Evolutionary conservation across 2,797 vertebrate species (phyloP), one percentile per base, ranked within the genome.

Genomic region (Trichosurus vulpecula): DNA sequence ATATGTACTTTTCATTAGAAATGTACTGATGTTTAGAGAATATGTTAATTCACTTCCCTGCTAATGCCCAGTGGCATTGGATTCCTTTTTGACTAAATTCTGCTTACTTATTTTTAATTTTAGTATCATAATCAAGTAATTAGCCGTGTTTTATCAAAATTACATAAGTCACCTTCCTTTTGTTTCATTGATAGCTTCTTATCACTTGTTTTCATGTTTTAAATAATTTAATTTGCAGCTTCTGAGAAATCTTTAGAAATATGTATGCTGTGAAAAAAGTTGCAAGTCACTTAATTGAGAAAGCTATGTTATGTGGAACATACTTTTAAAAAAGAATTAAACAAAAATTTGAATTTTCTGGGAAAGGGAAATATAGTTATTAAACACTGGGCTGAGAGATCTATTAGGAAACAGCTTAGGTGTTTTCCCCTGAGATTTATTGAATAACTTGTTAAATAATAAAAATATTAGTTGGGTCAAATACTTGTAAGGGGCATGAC

Each of bases 141-240:
- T 61, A 92, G n/a, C 52, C 35, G 54, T 95, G 54, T 95, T 90
- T 92, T 94, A 31, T 54, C 96, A 97, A 97, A 97, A 97, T 95
- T 97, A 95, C 52, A 95, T 54, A 96, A 92, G 57, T 96, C 93
- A 94, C 93, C 93, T 98, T 90, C 94, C 22, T 52, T 92, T 95
- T 96, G 54, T 96, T 74, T 97, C 89, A 97, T 47, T 4, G 97
- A 74, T 95, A 81, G 93, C 81, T 92, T 91, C 97, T 96, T 98
- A 97, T 97, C 96, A 52, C 6, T 61, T 93, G 54, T 91, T 95
- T 97, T 93, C 57, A 90, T 96, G 97, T 97, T 98, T 98, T 97
- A 97, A 97, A 96, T 98, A 93, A 81, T 94, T 97, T 97, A 96
- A 97, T 97, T 98, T 98, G 92, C 97, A 81, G 35, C 95, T 97